phyloP scores from a whole-genome alignment of 2,113 vertebrate species.

The Trochalopteron elliotii region DNA sequence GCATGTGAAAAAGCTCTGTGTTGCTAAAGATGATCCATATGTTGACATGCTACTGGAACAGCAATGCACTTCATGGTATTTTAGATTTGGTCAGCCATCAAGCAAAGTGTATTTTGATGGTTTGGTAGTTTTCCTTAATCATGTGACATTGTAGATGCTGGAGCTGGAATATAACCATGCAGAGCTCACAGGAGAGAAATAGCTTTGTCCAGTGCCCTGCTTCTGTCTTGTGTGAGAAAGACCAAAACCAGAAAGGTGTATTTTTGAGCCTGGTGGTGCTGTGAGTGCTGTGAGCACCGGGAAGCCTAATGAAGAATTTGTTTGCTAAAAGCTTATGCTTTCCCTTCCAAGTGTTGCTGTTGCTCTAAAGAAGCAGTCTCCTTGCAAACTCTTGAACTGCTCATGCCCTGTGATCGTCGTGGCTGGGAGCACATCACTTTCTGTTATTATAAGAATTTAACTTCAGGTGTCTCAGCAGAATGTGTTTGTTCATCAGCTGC shows the following conservation, averaged over 20 bases:
- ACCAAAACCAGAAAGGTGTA: not conserved
- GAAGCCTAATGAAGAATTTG: not conserved
- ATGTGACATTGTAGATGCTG: not conserved
- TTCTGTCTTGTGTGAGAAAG: not conserved
- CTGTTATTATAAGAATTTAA: not conserved
- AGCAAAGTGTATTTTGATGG: not conserved
- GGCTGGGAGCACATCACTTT: not conserved
- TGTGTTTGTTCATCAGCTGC: not conserved
- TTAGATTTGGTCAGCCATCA: not conserved
- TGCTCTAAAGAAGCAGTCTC: not conserved
- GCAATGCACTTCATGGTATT: not conserved
- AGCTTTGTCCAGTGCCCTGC: not conserved
- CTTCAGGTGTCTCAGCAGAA: accelerated
- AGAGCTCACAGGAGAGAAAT: not conserved
- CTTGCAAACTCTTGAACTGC: not conserved
- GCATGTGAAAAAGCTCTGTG: not conserved
- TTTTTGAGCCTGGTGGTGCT: not conserved
- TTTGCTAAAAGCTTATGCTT: not conserved
- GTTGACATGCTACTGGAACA: not conserved
- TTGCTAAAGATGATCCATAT: not conserved
- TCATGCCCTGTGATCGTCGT: accelerated
- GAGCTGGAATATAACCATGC: not conserved
- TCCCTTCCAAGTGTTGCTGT: not conserved
- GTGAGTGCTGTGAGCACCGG: not conserved
- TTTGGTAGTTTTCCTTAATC: not conserved